A percentile compares a stretch with the other conserved stretches of the same genome.
These are phyloP conservation scores for Lasioglossum morio DNA, from an alignment of 2,888 invertebrate genomes.

Conservation along the genomic window DNA sequence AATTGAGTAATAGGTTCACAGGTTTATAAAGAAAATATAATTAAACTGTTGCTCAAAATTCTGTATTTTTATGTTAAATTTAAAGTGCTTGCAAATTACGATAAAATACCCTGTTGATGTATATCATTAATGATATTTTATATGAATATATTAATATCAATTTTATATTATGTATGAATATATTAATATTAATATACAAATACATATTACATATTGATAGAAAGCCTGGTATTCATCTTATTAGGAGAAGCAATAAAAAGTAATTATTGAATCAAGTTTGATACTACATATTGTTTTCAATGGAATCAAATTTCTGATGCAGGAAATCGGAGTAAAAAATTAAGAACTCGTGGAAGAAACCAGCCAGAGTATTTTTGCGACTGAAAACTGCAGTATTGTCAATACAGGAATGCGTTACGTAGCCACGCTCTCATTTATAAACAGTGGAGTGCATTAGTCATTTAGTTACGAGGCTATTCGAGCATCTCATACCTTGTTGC, in stretches of 20 bases:
- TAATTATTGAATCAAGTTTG: too few relatives aligned
- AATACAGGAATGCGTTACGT: constrained; percentile 16
- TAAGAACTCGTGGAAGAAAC: neutral
- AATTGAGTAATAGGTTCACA: neutral
- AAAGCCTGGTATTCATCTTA: neutral
- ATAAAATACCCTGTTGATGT: neutral
- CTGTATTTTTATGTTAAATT: neutral
- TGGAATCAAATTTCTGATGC: neutral
- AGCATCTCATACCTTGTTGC: neutral
- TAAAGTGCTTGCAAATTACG: neutral
- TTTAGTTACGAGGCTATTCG: constrained; percentile 20
- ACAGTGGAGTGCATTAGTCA: neutral
- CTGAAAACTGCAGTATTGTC: neutral
- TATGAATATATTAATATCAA: too few relatives aligned
- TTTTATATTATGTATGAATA: too few relatives aligned
- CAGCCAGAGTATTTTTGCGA: neutral
- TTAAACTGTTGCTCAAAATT: neutral
- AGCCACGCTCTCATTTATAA: constrained; percentile 28
- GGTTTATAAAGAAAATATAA: neutral
- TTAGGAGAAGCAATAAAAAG: neutral
- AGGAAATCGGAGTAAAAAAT: neutral
- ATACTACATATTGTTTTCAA: too few relatives aligned
- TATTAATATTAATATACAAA: too few relatives aligned
- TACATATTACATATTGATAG: too few relatives aligned
- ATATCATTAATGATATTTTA: too few relatives aligned